Base-by-base conservation (phyloP, 2,888 invertebrate genomes). In the Chrysotoxum bicinctum region DNA sequence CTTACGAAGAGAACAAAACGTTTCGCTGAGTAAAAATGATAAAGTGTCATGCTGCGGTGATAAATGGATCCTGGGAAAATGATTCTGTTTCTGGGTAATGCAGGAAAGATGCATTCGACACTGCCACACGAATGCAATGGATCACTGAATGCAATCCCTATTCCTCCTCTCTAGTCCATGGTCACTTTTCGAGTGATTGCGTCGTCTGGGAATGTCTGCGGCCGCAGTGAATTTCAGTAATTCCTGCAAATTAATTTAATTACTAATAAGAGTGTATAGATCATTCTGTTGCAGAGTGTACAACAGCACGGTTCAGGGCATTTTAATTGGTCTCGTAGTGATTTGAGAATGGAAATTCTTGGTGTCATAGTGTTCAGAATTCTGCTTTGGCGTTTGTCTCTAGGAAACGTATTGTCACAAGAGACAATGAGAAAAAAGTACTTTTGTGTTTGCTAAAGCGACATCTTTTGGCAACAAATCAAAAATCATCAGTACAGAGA, bases 221-320 rank as follows among this genome's bases (percentile, higher is more conserved):
- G 86, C 64, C 76, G 70, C 76, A 50, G 87, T 76, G 87, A 84
- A 84, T 88, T 87, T 88, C 87, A 88, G 88, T 88, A 88, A 89
- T 88, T 88, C 79, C 89, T 74, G 88, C 86, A 90, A 91, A 91
- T 91, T 90, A 90, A 90, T 90, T 90, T 90, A 90, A 91, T 89
- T 90, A 89, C 89, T 90, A 90, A 90, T 89, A 89, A 90, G 90
- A 89, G 87, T 75, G 88, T 81, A 86, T 87, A 87, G 81, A 85
- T 85, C 85, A 85, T 81, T 81, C 43, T 52, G 72, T 66, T 45
- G 14, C 16, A 23, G 45, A 43, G 52, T 37, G 3, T n/a, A 16
- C 35, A 54, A 66, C 80, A 75, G 78, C 9, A 86, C 73, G 90
- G 91, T 90, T 91, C 91, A 90, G 88, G 90, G 89, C 89, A 89